Conservation (phyloP, 2,113 vertebrate genomes). For the Triplophysa rosa region DNA sequence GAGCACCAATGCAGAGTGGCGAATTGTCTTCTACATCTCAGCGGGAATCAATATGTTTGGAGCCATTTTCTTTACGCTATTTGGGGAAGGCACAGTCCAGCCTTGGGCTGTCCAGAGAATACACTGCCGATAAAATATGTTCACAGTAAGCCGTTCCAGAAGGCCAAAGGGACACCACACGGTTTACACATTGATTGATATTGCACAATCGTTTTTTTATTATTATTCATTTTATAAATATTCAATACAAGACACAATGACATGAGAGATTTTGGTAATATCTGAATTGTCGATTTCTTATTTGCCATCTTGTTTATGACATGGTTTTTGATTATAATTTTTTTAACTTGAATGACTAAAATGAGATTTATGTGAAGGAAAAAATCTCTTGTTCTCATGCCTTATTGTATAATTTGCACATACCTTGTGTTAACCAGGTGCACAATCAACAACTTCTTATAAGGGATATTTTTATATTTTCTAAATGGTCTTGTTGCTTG, state of each 20-base stretch:
- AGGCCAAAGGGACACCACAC: background rate
- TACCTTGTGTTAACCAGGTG: background rate
- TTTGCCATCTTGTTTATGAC: background rate
- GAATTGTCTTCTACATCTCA: slow-evolving; percentile 91
- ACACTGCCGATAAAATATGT: slow-evolving; percentile 63
- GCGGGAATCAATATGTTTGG: slow-evolving; percentile 89
- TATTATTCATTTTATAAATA: background rate
- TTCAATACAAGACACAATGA: too few species aligned
- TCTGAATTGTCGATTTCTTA: background rate
- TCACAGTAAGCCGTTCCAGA: background rate
- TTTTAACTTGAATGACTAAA: background rate
- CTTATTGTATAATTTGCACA: slow-evolving; percentile 14
- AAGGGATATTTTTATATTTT: background rate
- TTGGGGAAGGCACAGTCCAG: slow-evolving; percentile 87
- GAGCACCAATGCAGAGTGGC: slow-evolving; percentile 93
- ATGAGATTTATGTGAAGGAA: background rate
- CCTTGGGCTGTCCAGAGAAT: slow-evolving; percentile 82
- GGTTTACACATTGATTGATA: background rate
- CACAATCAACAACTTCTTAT: background rate
- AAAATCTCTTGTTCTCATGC: background rate
- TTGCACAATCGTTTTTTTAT: background rate
- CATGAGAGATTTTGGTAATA: too few species aligned
- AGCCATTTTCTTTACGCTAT: slow-evolving; percentile 82
- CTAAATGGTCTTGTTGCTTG: background rate
- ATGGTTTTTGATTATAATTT: background rate